phyloP scores from a whole-genome alignment of 2,797 vertebrate species.

The Nannoperca obscura region DNA sequence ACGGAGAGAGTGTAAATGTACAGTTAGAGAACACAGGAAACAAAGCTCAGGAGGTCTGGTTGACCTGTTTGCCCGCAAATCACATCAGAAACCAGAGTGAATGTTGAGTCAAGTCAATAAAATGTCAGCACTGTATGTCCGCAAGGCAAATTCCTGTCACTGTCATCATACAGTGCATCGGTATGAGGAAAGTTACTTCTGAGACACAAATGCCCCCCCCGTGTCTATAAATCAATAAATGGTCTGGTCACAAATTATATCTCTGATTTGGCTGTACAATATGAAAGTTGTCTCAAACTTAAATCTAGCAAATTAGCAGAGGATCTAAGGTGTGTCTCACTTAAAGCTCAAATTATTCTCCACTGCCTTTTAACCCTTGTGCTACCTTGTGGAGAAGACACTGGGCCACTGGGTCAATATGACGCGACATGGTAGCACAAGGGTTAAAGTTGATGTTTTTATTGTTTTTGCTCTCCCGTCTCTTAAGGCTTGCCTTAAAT shows the following conservation, averaged over 20 bases:
- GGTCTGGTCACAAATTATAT: not conserved
- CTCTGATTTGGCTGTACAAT: not conserved
- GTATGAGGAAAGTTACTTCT: slow-evolving; percentile 14
- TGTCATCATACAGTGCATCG: too few relatives aligned
- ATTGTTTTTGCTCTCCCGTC: not conserved
- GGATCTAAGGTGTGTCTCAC: not conserved
- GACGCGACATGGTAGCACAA: too few relatives aligned
- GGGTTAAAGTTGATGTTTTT: not conserved
- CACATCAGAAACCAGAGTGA: not conserved
- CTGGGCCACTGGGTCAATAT: too few relatives aligned
- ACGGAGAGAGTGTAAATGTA: slow-evolving; percentile 14
- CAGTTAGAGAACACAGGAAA: slow-evolving; percentile 5
- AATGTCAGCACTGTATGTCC: not conserved
- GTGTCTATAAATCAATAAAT: slow-evolving; percentile 9
- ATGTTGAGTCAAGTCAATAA: too few relatives aligned
- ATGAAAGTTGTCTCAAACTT: not conserved
- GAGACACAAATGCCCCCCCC: not conserved
- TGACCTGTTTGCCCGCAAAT: not conserved
- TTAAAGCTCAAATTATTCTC: not conserved
- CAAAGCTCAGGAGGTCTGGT: slow-evolving; percentile 11
- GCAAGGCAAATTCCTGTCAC: not conserved
- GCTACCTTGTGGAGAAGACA: too few relatives aligned
- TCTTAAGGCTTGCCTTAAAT: too few relatives aligned
- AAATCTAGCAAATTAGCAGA: not conserved
- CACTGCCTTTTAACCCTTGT: not conserved